phyloP scores from a whole-genome alignment of 2,797 vertebrate genomes.

The Sebastes melanostomus region DNA sequence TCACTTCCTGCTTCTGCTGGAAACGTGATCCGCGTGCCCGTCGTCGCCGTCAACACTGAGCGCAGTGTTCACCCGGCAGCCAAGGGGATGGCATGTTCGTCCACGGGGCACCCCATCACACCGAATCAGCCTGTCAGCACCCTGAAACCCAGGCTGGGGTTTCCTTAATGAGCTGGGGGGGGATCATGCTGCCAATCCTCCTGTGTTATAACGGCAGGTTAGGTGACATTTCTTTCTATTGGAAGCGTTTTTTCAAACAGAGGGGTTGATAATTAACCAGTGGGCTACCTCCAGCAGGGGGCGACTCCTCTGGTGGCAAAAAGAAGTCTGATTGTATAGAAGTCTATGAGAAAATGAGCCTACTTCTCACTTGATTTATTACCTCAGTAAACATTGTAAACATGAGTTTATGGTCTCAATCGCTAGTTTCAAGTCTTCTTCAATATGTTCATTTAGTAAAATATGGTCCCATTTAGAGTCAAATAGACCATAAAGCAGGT shows the following conservation, averaged over 20 bases:
- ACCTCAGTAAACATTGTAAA: too few relatives aligned
- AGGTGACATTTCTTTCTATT: slow-evolving; percentile 34
- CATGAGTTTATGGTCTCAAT: too few relatives aligned
- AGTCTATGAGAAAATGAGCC: too few relatives aligned
- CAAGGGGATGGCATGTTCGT: slow-evolving; percentile 54
- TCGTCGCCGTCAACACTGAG: slow-evolving; percentile 68
- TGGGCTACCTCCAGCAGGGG: not conserved
- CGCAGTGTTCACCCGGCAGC: slow-evolving; percentile 62
- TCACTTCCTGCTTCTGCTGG: slow-evolving; percentile 82
- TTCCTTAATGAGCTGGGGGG: slow-evolving; percentile 58
- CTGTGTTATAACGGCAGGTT: slow-evolving; percentile 17
- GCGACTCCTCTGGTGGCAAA: not conserved
- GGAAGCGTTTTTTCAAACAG: slow-evolving; percentile 35
- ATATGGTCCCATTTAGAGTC: too few relatives aligned
- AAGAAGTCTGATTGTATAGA: not conserved
- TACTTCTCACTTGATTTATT: too few relatives aligned
- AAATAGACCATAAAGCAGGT: too few relatives aligned
- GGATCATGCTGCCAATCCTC: slow-evolving; percentile 47
- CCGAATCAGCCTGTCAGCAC: slow-evolving; percentile 71
- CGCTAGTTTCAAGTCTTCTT: too few relatives aligned
- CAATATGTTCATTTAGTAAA: too few relatives aligned
- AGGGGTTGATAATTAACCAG: slow-evolving; percentile 11
- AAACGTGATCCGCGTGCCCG: slow-evolving; percentile 70
- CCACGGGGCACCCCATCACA: slow-evolving; percentile 62
- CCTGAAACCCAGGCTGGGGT: slow-evolving; percentile 51